Percentiles rank a stretch among this genome's conserved stretches.
Conservation (phyloP, 2,888 invertebrate species). For the Xestia xanthographa region DNA sequence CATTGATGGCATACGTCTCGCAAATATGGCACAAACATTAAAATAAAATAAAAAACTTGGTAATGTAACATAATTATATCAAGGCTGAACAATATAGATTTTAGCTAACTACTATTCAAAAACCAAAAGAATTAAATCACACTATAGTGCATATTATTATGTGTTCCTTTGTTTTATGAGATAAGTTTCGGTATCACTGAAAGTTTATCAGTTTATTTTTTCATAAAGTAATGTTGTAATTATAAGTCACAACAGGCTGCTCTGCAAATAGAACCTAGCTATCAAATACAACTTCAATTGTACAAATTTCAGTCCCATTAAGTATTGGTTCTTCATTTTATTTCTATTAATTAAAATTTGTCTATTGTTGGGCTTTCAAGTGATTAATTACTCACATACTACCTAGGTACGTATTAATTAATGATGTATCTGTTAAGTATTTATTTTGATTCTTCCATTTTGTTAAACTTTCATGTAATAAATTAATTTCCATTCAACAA, state of each 20-base stretch:
- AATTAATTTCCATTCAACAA: slow-evolving; percentile 32
- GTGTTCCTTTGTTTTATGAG: neutral
- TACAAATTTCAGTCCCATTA: neutral
- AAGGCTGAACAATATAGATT: neutral
- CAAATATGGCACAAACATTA: neutral
- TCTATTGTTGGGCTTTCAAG: neutral
- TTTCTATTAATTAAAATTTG: neutral
- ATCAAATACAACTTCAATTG: neutral
- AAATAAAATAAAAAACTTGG: too few relatives aligned
- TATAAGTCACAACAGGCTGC: neutral
- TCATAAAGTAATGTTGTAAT: neutral
- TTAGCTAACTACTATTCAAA: neutral
- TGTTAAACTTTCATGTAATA: slow-evolving; percentile 21
- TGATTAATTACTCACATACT: neutral
- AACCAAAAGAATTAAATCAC: slow-evolving; percentile 7
- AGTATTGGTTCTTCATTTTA: neutral
- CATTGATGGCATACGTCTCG: neutral
- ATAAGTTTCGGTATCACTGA: neutral
- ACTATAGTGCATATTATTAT: neutral
- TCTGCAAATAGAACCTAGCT: neutral
- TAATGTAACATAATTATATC: neutral
- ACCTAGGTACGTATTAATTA: neutral
- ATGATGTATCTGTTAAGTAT: neutral
- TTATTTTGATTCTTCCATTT: slow-evolving; percentile 5
- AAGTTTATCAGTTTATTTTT: neutral